Base-by-base conservation (phyloP, 2,113 vertebrate genomes). In the Platycercus adscitus region DNA sequence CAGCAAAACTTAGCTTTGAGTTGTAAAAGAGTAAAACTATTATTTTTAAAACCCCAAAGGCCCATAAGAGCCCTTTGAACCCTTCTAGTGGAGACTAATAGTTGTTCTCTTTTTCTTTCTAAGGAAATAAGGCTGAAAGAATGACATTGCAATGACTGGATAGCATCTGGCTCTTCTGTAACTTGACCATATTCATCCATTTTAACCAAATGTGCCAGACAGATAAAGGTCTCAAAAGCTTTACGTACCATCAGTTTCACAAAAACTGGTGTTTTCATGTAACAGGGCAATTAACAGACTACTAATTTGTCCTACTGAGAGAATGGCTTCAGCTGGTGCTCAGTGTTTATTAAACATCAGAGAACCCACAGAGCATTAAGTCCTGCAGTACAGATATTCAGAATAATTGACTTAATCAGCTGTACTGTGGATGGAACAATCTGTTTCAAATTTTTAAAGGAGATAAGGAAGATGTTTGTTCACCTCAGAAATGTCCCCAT, bases 201-300 rank as follows among this genome's bases (percentile, higher is more conserved):
- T 93, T 93, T 55, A 86, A 86, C 17, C 33, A 47, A 85, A 76
- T n/a, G 41, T 89, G 39, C 6, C 44, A 72, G 39, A 64, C 49
- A n/a, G 13, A 29, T 39, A 37, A 55, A 89, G 11, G 53, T 90
- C 63, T 91, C 41, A 41, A 83, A 93, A 88, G 4, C 7, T 91
- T 52, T 0, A 2, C 20, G 33, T 68, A 15, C 19, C 23, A 44
- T 25, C 47, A 56, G 20, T 85, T 89, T 44, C 3, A 39, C 28
- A 52, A 88, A 81, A 81, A 77, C 5, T 8, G 11, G 3, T 47
- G 17, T 47, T 53, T 85, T 31, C 24, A 19, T 44, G 12, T 55
- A 50, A 72, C 26, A 21, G 65, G 29, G 23, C 43, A 53, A 64
- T 79, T 75, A 69, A 64, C 35, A 64, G 61, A 19, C 23, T 64